These are phyloP conservation scores for Iphiclides podalirius DNA, from an alignment of 2,888 invertebrate species.

Conservation along the genomic window DNA sequence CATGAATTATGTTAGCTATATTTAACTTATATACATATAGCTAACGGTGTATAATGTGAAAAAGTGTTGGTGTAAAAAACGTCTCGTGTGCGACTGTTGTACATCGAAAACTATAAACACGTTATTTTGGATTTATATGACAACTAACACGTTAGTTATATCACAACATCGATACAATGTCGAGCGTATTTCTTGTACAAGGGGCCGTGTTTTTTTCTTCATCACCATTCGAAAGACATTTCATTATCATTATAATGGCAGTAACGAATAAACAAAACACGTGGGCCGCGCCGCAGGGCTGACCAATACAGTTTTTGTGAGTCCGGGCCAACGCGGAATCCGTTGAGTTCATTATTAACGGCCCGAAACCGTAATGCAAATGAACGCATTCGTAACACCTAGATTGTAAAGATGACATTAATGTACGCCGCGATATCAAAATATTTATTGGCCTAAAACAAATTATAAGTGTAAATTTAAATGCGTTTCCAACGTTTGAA, in stretches of 20 bases:
- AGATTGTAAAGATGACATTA: constrained; percentile 52
- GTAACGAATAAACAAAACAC: constrained; percentile 20
- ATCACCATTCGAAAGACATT: constrained; percentile 12
- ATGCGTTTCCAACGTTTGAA: constrained; percentile 46
- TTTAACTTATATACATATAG: no score
- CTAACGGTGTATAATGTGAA: no score
- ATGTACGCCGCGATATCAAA: constrained; percentile 51
- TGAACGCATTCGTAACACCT: constrained; percentile 47
- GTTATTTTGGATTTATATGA: constrained; percentile 1
- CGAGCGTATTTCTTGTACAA: constrained; percentile 4
- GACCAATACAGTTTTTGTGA: constrained; percentile 23
- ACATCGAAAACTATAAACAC: constrained; percentile 5
- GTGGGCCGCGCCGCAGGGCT: constrained; percentile 20
- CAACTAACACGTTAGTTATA: constrained; percentile 4
- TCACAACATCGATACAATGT: constrained; percentile 5
- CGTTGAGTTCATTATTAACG: constrained; percentile 42
- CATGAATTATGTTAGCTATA: no score
- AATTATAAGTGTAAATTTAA: constrained; percentile 68
- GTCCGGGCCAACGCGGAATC: constrained; percentile 33
- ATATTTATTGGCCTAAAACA: constrained; percentile 65
- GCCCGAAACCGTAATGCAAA: constrained; percentile 49
- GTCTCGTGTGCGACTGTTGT: no score
- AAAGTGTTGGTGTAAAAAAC: no score
- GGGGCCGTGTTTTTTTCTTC: constrained; percentile 6
- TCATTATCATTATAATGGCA: constrained; percentile 20